Evolutionary conservation across 2,797 vertebrate genomes (phyloP).

Genomic region (Lagothrix lagotricha): DNA sequence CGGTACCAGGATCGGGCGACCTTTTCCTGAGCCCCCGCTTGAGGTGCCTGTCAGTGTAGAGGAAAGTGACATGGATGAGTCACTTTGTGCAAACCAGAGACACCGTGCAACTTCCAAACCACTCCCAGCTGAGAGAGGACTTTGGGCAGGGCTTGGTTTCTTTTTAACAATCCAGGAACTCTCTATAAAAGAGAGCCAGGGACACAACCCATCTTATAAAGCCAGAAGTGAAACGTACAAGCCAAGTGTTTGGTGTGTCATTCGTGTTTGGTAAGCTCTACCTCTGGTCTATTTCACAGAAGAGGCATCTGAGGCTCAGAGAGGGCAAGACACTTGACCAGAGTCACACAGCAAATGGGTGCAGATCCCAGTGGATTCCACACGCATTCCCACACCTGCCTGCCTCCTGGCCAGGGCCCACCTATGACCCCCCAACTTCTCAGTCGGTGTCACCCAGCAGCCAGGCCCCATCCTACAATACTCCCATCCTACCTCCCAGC

Average conservation of each 20-base stretch:
- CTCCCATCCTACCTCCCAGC: not conserved
- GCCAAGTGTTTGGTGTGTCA: not conserved
- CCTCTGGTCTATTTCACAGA: not conserved
- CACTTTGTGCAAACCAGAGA: not conserved
- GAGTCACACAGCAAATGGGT: not conserved
- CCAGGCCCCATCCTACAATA: not conserved
- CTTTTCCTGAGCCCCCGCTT: constrained; percentile 96
- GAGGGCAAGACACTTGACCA: not conserved
- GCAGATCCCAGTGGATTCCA: no score
- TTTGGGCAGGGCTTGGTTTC: not conserved
- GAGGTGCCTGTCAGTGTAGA: constrained; percentile 89
- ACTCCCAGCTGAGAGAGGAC: not conserved
- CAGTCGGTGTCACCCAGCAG: not conserved
- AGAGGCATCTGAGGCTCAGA: not conserved
- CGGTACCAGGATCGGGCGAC: constrained; percentile 94
- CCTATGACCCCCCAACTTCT: not conserved
- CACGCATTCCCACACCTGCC: not conserved
- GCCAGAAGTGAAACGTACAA: not conserved
- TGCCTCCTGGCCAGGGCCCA: not conserved
- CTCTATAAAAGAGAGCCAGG: not conserved
- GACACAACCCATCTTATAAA: not conserved
- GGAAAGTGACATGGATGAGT: not conserved
- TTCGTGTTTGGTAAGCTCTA: not conserved
- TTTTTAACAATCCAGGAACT: not conserved
- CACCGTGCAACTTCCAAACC: not conserved